Evolutionary conservation across 2,797 vertebrate species (phyloP).

Genomic region (Periophthalmus magnuspinnatus): DNA sequence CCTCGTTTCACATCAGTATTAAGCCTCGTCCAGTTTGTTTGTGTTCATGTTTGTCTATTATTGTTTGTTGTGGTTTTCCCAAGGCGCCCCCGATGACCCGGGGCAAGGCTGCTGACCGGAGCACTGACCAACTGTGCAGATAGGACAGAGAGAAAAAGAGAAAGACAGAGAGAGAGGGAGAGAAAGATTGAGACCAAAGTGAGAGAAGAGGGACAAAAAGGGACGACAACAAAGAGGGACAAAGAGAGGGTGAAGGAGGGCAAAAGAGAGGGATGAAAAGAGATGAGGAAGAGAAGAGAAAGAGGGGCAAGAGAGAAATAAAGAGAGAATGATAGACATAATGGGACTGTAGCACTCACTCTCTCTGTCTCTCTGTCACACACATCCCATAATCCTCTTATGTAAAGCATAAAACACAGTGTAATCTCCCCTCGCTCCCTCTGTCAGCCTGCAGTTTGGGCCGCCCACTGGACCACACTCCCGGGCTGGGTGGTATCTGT

Average conservation of each 20-base stretch:
- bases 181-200: not conserved
- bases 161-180: not conserved
- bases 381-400: slow-evolving; percentile 69
- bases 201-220: not conserved
- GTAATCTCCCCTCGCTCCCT: slow-evolving; percentile 57
- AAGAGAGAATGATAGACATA: slow-evolving; percentile 45
- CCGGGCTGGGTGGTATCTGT: not conserved
- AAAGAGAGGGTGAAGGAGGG: not conserved
- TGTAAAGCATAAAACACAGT: slow-evolving; percentile 74
- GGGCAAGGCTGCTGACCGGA: not conserved
- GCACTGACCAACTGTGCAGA: not conserved
- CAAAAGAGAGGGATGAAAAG: slow-evolving; percentile 2
- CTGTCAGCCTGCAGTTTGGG: slow-evolving; percentile 33
- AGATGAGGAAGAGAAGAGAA: not conserved
- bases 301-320: slow-evolving; percentile 5
- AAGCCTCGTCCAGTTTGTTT: not conserved
- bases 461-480: slow-evolving; percentile 15
- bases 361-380: slow-evolving; percentile 17
- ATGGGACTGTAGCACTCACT: slow-evolving; percentile 68
- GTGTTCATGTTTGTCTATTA: not conserved
- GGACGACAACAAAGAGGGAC: not conserved
- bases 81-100: slow-evolving; percentile 35
- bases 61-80: slow-evolving; percentile 26
- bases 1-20: not conserved
- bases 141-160: not conserved